Evolutionary conservation across 2,113 vertebrate genomes (phyloP).

Genomic region (Pao palembangensis): DNA sequence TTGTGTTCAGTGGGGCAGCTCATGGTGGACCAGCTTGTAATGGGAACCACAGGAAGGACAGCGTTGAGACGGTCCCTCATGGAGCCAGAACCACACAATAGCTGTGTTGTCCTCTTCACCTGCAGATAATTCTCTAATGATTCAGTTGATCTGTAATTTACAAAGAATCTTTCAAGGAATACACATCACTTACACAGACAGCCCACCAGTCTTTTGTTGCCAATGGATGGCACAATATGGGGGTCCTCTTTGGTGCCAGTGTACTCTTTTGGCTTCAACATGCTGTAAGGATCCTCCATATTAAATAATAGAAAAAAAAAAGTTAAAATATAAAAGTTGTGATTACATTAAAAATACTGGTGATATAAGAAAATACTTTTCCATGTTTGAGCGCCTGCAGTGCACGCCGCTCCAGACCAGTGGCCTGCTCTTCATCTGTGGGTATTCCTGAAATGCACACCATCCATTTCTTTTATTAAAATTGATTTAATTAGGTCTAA

Average conservation of each 20-base stretch:
- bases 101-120: constrained; percentile 70
- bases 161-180: neutral
- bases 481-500: no score
- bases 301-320: neutral
- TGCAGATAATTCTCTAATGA: constrained; percentile 18
- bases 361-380: constrained; percentile 46
- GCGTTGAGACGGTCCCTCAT: constrained; percentile 66
- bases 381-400: constrained; percentile 73
- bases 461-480: no score
- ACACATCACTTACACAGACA: constrained; percentile 65
- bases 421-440: constrained; percentile 80
- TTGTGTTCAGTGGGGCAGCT: constrained; percentile 65
- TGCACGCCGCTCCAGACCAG: constrained; percentile 73
- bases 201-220: constrained; percentile 65
- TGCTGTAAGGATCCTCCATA: constrained; percentile 67
- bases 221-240: constrained; percentile 61
- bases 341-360: neutral
- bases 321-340: neutral
- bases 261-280: constrained; percentile 59
- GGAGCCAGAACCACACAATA: constrained; percentile 73
- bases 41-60: constrained; percentile 69
- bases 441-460: constrained; percentile 65
- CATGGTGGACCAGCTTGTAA: constrained; percentile 64
- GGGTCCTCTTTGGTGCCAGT: constrained; percentile 73
- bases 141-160: neutral